Evolutionary conservation across 2,888 invertebrate species (phyloP), one percentile per base, ranked within the genome.

Genomic region (Polydrusus cervinus): DNA sequence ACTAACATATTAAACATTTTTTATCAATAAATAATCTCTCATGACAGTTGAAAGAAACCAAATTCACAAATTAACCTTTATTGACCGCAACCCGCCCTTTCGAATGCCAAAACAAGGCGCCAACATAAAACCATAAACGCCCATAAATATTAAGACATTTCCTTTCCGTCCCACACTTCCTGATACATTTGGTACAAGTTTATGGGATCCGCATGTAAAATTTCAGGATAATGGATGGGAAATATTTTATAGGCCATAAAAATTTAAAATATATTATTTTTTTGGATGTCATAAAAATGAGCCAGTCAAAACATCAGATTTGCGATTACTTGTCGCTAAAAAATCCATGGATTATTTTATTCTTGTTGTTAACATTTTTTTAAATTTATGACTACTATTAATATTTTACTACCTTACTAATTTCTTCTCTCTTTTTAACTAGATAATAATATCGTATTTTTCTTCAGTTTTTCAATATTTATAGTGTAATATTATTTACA

Each of bases 111-210:
- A 69, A 61, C 49, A 60, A 60, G 57, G 57, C 57, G 57, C 57
- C 57, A 60, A 60, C 57, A 57, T 38, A 53, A 61, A 69, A 60
- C 18, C 61, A 61, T 60, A 49, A 45, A 60, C 49, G 60, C 47
- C 61, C 69, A 61, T 69, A 69, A 69, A 69, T 69, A 34, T 69
- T 16, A 69, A 43, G 38, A 34, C 55, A 69, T 55, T 69, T 69
- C 69, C 69, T 69, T 38, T 38, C 57, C 57, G 38, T 60, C 57
- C 45, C 68, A 57, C 68, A 68, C 68, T 60, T 68, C 68, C 57
- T 60, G 60, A 45, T 55, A 47, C 60, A 68, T 55, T 55, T 68
- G 43, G 11, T n/a, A 25, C 38, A 57, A 57, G 60, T 57, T 68
- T 68, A 68, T 68, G 68, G 57, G 45, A 68, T 60, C 68, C 68